Percentiles rank a stretch among this genome's conserved stretches.
phyloP scores from a whole-genome alignment of 2,888 invertebrate genomes.

The Heliconius ethilla region DNA sequence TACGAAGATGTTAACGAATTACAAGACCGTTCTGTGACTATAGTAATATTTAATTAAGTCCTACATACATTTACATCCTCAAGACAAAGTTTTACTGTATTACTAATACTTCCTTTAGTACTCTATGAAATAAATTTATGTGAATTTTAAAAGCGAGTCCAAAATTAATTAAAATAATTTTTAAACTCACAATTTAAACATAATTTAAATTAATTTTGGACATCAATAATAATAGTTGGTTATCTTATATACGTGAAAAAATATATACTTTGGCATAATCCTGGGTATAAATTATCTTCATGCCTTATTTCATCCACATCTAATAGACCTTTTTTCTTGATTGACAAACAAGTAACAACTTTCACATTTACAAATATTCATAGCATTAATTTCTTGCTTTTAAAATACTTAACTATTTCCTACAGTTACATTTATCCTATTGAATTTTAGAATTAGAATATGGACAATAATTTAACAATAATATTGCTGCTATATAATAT shows the following conservation, averaged over 20 bases:
- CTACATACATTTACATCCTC: neutral
- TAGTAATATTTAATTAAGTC: neutral
- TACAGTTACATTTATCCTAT: neutral
- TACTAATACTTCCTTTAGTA: neutral
- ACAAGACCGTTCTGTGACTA: slow-evolving; percentile 13
- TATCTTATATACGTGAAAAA: neutral
- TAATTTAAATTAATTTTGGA: no score
- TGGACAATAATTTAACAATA: neutral
- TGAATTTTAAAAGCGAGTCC: neutral
- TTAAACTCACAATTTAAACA: neutral
- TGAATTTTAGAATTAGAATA: neutral
- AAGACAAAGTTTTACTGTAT: neutral
- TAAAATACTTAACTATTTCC: neutral
- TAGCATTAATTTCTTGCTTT: neutral
- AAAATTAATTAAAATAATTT: neutral
- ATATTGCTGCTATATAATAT: neutral
- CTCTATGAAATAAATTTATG: neutral
- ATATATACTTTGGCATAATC: neutral
- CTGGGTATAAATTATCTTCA: neutral
- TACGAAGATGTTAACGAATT: slow-evolving; percentile 15
- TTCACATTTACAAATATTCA: neutral
- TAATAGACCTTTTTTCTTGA: neutral
- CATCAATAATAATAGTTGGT: neutral
- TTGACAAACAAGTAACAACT: neutral
- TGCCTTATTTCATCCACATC: neutral